Evolutionary conservation across 2,888 invertebrate species (phyloP).

Genomic region (Cephus pulcher): DNA sequence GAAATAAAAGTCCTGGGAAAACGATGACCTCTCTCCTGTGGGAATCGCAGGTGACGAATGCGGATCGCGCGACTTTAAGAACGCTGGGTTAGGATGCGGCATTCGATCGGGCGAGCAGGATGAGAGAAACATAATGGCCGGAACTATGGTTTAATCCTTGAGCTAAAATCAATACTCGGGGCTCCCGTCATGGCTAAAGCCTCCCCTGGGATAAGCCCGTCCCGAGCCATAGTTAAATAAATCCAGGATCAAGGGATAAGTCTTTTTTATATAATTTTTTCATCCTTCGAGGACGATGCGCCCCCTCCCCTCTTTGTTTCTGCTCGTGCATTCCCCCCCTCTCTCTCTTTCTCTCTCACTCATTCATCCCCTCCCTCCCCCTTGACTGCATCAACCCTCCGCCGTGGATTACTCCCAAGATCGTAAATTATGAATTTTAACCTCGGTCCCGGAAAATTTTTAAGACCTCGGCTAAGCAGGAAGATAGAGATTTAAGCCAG

Average conservation of each 20-base stretch:
- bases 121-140: constrained; percentile 1
- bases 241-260: constrained; percentile 67
- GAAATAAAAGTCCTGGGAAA: no score
- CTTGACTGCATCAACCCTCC: constrained; percentile 4
- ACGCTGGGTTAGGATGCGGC: no score
- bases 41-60: no score
- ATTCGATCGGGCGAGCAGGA: no score
- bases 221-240: constrained; percentile 65
- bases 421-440: constrained; percentile 63
- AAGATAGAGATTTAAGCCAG: constrained; percentile 52
- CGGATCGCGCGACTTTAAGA: no score
- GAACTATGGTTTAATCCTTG: constrained; percentile 63
- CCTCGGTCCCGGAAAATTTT: constrained; percentile 54
- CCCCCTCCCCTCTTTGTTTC: neutral
- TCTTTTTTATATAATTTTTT: constrained; percentile 57
- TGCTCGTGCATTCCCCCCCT: neutral
- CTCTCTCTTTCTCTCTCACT: neutral
- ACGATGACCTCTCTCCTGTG: no score
- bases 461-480: constrained; percentile 43
- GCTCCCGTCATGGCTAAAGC: constrained; percentile 55
- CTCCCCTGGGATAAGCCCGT: constrained; percentile 64
- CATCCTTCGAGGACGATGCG: constrained; percentile 23
- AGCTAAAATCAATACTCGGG: constrained; percentile 64
- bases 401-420: constrained; percentile 55
- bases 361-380: neutral